Base-by-base conservation (phyloP, 2,888 invertebrate species). In the Orthosia gracilis region DNA sequence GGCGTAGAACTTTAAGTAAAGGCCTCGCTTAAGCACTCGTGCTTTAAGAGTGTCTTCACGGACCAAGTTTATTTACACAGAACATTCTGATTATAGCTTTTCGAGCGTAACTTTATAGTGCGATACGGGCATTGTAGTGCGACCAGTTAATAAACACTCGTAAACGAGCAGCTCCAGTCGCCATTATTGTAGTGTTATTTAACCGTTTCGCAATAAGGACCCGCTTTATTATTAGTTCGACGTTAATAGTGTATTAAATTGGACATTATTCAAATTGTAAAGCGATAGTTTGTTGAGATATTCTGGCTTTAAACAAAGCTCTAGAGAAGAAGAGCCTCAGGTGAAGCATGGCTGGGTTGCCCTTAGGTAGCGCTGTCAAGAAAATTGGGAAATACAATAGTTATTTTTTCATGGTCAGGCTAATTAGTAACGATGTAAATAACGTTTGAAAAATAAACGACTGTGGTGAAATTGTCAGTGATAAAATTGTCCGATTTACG, bases 11-110 rank as follows among this genome's bases (percentile, higher is more conserved):
- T 80, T 81, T 83, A 84, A 88, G 89, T 89, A 89, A 89, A 89
- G 90, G 88, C 78, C 74, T 82, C 76, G 69, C 78, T 85, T 85
- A 85, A 84, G 85, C 83, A 85, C 82, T 79, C 75, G 81, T 68
- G 67, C 68, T 66, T 87, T 88, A 89, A 92, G 88, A 92, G 88
- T 90, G 88, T 87, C 86, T 88, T 86, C 82, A 85, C 86, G 76
- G 78, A 86, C 85, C 83, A 84, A 85, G 82, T 90, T 89, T 89
- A 90, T 89, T 88, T 89, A 87, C 83, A 82, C 79, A 81, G 80
- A 85, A 86, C 86, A 85, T 84, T 87, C 85, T 90, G 88, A 91
- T 91, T 92, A 89, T 88, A 86, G 87, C 85, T 86, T 85, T 83
- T 77, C 86, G 74, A 85, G 82, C 83, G 85, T 87, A 87, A 87